A percentile compares a stretch with the other conserved stretches of the same genome.
These are phyloP conservation scores for Lepeophtheirus salmonis DNA, from an alignment of 1,140 invertebrate genomes.

Conservation along the genomic window DNA sequence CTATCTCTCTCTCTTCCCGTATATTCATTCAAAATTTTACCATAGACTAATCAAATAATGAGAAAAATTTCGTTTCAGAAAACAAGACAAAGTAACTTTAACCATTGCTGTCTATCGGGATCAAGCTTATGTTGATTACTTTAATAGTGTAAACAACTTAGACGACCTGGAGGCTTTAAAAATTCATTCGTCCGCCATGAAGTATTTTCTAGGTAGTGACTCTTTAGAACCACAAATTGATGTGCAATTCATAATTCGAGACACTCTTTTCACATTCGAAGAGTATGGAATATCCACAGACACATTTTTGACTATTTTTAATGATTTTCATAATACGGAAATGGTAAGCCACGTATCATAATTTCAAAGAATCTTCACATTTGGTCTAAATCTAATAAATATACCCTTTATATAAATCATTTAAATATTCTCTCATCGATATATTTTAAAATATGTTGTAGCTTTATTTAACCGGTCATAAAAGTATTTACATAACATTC, in stretches of 20 bases:
- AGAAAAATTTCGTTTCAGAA: too few relatives aligned
- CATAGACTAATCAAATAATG: too few relatives aligned
- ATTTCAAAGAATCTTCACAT: too few relatives aligned
- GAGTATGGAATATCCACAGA: neutral
- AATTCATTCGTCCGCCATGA: neutral
- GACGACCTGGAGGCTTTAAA: neutral
- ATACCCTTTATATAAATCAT: neutral
- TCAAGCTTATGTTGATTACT: neutral
- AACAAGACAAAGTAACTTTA: too few relatives aligned
- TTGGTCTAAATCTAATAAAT: too few relatives aligned
- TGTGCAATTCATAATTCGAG: neutral
- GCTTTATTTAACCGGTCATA: too few relatives aligned
- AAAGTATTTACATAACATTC: too few relatives aligned
- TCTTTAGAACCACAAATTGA: neutral
- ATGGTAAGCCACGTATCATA: too few relatives aligned
- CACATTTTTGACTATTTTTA: neutral
- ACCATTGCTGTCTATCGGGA: neutral
- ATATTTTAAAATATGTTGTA: too few relatives aligned
- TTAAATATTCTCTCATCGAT: neutral
- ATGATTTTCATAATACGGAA: neutral
- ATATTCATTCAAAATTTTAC: too few relatives aligned
- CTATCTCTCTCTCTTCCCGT: too few relatives aligned
- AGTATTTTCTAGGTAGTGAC: neutral
- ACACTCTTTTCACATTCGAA: neutral
- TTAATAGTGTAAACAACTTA: neutral